phyloP scores from a whole-genome alignment of 2,113 vertebrate species.

The Electrona antarctica region DNA sequence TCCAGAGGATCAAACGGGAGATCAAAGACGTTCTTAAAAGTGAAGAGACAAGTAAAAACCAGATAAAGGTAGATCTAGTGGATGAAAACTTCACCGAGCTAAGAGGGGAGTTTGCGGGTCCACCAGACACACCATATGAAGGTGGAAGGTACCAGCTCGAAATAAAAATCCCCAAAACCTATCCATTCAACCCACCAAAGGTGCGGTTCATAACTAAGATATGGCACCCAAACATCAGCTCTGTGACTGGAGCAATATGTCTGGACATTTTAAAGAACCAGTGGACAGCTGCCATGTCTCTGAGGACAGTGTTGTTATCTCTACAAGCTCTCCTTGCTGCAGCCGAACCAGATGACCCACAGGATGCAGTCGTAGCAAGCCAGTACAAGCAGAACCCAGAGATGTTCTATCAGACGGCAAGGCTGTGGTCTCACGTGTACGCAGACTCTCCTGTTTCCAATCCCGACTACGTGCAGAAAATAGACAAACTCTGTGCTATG shows the following conservation, averaged over 20 bases:
- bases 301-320: constrained; percentile 96
- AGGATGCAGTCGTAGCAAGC: constrained; percentile 96
- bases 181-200: constrained; percentile 86
- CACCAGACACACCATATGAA: constrained; percentile 99
- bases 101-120: constrained; percentile 98
- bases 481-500: constrained; percentile 99
- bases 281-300: constrained; percentile 98
- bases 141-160: constrained; percentile 89
- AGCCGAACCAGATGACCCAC: constrained; percentile 96
- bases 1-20: constrained; percentile 99
- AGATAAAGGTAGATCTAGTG: constrained; percentile 99
- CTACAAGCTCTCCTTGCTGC: constrained; percentile 97
- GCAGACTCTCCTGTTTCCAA: constrained; percentile 96
- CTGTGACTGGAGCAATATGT: constrained; percentile 99
- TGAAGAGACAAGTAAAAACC: constrained; percentile 99
- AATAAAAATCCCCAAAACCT: constrained; percentile 86
- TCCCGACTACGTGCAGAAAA: constrained; percentile 98
- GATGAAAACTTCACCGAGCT: constrained; percentile 99
- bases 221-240: constrained; percentile 99
- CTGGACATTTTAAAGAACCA: constrained; percentile 99
- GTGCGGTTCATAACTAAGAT: constrained; percentile 99
- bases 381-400: constrained; percentile 99
- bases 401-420: constrained; percentile 99
- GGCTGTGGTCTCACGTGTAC: constrained; percentile 98
- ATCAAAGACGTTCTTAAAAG: constrained; percentile 99